Conservation (phyloP, 2,797 vertebrate species). For the Hydrophis major region DNA sequence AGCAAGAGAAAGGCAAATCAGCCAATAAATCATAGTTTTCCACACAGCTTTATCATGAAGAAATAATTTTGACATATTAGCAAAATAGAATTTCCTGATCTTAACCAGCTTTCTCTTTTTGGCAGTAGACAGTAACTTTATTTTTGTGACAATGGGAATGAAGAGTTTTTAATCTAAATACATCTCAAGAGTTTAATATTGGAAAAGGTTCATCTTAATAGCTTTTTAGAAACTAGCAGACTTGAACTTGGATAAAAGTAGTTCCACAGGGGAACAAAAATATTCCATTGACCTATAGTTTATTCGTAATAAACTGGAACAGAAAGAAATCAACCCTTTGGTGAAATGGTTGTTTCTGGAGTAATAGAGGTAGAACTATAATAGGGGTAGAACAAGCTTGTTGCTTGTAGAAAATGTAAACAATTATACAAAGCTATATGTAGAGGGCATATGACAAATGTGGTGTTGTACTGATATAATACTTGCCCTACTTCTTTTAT, state of each 20-base stretch:
- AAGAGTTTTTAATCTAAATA: background rate
- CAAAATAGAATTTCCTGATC: background rate
- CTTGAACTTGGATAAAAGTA: background rate
- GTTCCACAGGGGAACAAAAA: background rate
- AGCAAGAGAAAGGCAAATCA: background rate
- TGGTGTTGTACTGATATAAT: background rate
- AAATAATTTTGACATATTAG: background rate
- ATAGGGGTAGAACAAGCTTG: background rate
- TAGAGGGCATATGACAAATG: background rate
- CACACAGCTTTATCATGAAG: background rate
- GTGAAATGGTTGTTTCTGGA: background rate
- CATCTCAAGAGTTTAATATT: background rate
- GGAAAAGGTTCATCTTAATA: background rate
- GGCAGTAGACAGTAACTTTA: background rate
- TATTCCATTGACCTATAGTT: background rate
- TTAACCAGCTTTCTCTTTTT: background rate
- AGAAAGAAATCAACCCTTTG: background rate
- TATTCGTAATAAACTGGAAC: background rate
- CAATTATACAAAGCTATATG: background rate
- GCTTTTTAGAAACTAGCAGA: background rate
- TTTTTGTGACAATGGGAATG: background rate
- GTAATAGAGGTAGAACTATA: background rate
- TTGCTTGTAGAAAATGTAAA: background rate
- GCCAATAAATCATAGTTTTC: background rate
- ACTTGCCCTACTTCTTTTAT: background rate